These are phyloP conservation scores for Akabosia matsudoensis DNA, from an alignment of 1,140 invertebrate genomes.

Conservation along the genomic window DNA sequence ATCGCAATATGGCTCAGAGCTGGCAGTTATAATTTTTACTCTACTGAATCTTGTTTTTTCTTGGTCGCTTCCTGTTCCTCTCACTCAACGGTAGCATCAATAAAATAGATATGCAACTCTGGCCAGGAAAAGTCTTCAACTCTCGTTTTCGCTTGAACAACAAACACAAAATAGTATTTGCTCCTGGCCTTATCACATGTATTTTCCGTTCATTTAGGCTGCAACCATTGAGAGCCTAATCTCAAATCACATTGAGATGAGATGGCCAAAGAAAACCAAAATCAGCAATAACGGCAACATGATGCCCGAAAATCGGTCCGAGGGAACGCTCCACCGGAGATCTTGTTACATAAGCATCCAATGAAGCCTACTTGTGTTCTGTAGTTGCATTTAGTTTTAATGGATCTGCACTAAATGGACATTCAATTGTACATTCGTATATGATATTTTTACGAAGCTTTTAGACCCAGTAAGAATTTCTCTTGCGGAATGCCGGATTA, in stretches of 20 bases:
- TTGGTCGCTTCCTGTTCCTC: neutral
- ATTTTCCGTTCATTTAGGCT: conserved; percentile 14
- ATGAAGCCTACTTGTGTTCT: too few species aligned
- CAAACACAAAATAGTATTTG: neutral
- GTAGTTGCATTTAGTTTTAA: too few species aligned
- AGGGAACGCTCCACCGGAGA: too few species aligned
- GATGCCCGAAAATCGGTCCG: neutral
- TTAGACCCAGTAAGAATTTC: too few species aligned
- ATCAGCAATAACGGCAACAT: conserved; percentile 17
- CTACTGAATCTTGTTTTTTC: neutral
- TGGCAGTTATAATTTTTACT: too few species aligned
- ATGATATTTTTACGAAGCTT: too few species aligned
- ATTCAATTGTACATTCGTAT: too few species aligned
- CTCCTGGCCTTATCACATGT: neutral
- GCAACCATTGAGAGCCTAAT: conserved; percentile 6
- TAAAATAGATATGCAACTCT: too few species aligned
- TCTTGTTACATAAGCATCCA: too few species aligned
- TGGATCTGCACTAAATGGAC: too few species aligned
- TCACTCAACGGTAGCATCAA: neutral
- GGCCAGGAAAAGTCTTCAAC: neutral
- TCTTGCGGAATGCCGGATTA: too few species aligned
- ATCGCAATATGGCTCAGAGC: too few species aligned
- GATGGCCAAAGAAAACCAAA: conserved; percentile 18
- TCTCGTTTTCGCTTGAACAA: neutral
- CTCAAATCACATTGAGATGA: conserved; percentile 10